Base-by-base conservation (phyloP, 2,888 invertebrate genomes). In the Drosophila koepferae region DNA sequence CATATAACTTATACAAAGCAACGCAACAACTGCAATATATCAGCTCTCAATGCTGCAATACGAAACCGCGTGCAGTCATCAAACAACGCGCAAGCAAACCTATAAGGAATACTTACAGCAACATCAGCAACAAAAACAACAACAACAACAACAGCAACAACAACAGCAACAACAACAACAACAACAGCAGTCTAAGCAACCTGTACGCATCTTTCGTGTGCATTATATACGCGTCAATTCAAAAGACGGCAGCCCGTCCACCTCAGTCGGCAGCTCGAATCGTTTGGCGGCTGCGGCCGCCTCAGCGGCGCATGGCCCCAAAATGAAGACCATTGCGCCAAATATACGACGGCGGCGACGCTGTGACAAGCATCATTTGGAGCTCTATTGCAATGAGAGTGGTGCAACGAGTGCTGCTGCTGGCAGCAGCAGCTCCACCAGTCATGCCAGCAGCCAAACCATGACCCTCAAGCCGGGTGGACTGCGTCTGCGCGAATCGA, bases 271-370 rank as follows among this genome's bases (percentile, higher is more conserved):
- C 46, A 81, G 55, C 43, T 58, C 58, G 55, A 41, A 28, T 34
- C 82, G 77, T 46, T 58, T 63, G 53, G 74, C 73, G 72, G 74
- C 77, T 68, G 63, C 78, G 51, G 61, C 65, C 56, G 62, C 72
- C 53, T 59, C 68, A 56, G 55, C 58, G 18, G 54, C 64, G 63
- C 81, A 82, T 81, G 86, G 80, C 55, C 92, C 93, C 75, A 94
- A 94, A 85, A 95, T 96, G 93, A 96, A 96, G 92, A 95, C 95
- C 34, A 95, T 96, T 81, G 94, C 95, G 54, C 95, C 95, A 28
- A 94, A 94, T 80, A 94, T 95, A 80, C 94, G 95, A 44, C 94
- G 95, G 54, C 94, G 94, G 59, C 94, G 95, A 63, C 94, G 95
- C 63, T 95, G 95, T 92, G 95, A 95, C 77, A 95, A 95, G 89